A percentile compares a stretch with the other conserved stretches of the same genome.
Conservation (phyloP, 2,888 invertebrate species). For the Petrophora chlorosata region DNA sequence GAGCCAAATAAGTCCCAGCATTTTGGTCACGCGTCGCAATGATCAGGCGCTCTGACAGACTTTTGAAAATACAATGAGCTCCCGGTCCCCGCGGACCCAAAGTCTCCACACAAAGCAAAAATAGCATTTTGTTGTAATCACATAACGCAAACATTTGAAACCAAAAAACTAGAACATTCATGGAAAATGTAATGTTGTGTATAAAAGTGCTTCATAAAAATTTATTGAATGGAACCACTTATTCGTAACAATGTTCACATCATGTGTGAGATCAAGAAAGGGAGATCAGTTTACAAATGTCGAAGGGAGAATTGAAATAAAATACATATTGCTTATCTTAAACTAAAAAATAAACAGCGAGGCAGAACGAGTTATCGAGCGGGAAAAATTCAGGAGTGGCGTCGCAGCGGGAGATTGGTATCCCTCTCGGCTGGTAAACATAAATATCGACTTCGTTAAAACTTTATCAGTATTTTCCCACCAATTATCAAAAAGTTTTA, state of each 20-base stretch:
- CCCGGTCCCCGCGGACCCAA: too few relatives aligned
- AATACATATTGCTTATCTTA: neutral
- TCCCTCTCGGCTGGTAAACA: constrained; percentile 13
- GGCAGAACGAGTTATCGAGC: constrained; percentile 10
- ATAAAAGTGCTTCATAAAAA: too few relatives aligned
- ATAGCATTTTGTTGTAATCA: too few relatives aligned
- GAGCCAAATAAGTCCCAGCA: too few relatives aligned
- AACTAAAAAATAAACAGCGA: constrained; percentile 1
- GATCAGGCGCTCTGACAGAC: too few relatives aligned
- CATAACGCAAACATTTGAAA: too few relatives aligned
- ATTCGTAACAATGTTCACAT: constrained; percentile 6
- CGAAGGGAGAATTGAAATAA: constrained; percentile 9
- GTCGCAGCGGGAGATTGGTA: neutral
- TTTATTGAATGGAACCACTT: constrained; percentile 13
- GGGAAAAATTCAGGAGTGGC: constrained; percentile 13
- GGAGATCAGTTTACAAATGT: constrained; percentile 16
- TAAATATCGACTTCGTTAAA: constrained; percentile 66
- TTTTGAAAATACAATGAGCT: too few relatives aligned
- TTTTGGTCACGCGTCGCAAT: too few relatives aligned
- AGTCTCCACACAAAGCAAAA: too few relatives aligned
- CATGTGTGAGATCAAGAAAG: constrained; percentile 3
- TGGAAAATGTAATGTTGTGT: too few relatives aligned
- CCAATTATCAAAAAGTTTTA: constrained; percentile 37
- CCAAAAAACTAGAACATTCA: too few relatives aligned
- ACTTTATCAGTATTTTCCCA: constrained; percentile 46